Evolutionary conservation across 1,140 invertebrate species (phyloP).

Genomic region (Formica exsecta): DNA sequence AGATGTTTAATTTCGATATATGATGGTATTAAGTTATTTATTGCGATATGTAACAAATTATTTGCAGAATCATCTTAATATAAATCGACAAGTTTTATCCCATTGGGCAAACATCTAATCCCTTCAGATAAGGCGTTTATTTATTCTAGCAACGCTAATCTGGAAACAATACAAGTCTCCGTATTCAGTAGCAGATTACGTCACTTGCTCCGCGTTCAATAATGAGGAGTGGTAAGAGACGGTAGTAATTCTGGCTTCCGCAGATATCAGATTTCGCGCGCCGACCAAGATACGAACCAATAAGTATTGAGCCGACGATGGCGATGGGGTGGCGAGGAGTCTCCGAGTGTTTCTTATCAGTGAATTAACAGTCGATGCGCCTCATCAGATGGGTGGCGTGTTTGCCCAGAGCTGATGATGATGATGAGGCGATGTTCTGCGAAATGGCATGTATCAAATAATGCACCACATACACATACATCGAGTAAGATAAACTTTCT

Average conservation of each 20-base stretch:
- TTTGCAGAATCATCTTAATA: neutral
- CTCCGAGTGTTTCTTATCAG: conserved; percentile 83
- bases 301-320: conserved; percentile 77
- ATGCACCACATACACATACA: conserved; percentile 33
- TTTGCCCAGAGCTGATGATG: conserved; percentile 77
- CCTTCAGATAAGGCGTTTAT: neutral
- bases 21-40: neutral
- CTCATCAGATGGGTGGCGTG: conserved; percentile 68
- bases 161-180: conserved; percentile 43
- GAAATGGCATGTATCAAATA: conserved; percentile 79
- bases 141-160: neutral
- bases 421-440: conserved; percentile 80
- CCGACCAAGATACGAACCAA: conserved; percentile 80
- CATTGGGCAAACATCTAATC: neutral
- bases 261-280: conserved; percentile 66
- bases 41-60: neutral
- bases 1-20: neutral
- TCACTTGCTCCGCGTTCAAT: conserved; percentile 48
- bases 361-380: conserved; percentile 81
- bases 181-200: conserved; percentile 47
- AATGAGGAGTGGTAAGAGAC: conserved; percentile 3
- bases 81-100: conserved; percentile 15
- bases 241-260: conserved; percentile 75
- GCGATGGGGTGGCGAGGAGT: conserved; percentile 70
- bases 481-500: conserved; percentile 67